Conservation (phyloP, 1,140 invertebrate genomes). For the Drosophila pandora region DNA sequence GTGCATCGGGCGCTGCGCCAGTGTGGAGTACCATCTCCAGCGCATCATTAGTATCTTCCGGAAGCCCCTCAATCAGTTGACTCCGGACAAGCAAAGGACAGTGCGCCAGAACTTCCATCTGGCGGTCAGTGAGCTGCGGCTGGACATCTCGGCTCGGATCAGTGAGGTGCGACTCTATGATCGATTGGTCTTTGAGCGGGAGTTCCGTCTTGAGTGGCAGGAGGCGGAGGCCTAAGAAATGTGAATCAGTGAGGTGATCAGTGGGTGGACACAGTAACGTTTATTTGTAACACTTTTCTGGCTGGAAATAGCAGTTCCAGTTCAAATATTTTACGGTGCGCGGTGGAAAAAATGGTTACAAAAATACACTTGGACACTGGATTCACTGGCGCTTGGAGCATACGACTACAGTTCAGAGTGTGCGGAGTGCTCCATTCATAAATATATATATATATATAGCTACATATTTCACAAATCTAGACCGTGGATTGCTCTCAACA, state of each 20-base stretch:
- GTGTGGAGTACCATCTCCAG: conserved; percentile 77
- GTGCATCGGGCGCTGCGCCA: conserved; percentile 75
- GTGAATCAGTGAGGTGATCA: neutral
- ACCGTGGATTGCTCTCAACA: conserved; percentile 40
- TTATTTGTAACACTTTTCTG: conserved; percentile 57
- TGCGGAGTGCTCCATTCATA: conserved; percentile 18
- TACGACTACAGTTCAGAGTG: conserved; percentile 12
- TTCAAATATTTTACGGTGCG: conserved; percentile 40
- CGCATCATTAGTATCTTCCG: conserved; percentile 74
- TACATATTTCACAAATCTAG: conserved; percentile 37
- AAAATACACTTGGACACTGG: conserved; percentile 63
- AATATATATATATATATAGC: conserved; percentile 17
- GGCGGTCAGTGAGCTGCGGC: conserved; percentile 72
- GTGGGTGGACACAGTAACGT: conserved; percentile 60
- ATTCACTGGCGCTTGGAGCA: conserved; percentile 19
- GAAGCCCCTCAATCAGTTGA: conserved; percentile 69
- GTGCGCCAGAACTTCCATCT: conserved; percentile 78
- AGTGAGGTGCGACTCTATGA: conserved; percentile 76
- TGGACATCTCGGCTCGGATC: conserved; percentile 78
- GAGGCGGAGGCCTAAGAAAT: conserved; percentile 52
- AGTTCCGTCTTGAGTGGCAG: conserved; percentile 78
- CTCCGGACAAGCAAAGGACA: conserved; percentile 71
- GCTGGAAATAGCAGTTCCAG: conserved; percentile 18
- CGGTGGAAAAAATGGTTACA: conserved; percentile 62
- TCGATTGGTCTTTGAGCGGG: conserved; percentile 72